These are phyloP conservation scores for Perca schrenkii DNA, from an alignment of 2,113 vertebrate species.

Conservation along the genomic window DNA sequence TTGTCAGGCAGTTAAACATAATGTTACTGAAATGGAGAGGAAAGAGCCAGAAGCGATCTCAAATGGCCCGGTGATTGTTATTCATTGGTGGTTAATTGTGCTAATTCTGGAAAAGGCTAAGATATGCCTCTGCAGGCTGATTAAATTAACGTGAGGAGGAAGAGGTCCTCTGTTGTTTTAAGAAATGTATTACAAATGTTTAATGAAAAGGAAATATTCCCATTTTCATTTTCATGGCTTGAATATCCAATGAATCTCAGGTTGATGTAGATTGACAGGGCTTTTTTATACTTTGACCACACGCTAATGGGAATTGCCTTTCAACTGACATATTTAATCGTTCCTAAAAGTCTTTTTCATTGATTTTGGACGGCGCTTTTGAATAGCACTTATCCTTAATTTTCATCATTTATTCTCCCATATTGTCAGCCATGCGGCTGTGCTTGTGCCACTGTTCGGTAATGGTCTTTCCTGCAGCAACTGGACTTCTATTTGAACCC, in stretches of 20 bases:
- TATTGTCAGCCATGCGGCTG: neutral
- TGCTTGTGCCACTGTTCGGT: neutral
- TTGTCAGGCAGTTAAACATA: constrained; percentile 58
- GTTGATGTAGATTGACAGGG: constrained; percentile 47
- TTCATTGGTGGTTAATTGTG: constrained; percentile 66
- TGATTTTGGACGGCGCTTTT: constrained; percentile 48
- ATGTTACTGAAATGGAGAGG: constrained; percentile 57
- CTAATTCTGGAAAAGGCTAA: constrained; percentile 60
- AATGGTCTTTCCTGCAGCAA: constrained; percentile 31
- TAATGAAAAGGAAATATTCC: constrained; percentile 69
- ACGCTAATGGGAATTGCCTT: constrained; percentile 52
- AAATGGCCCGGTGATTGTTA: constrained; percentile 59
- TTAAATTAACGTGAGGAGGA: constrained; percentile 57
- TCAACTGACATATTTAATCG: constrained; percentile 47
- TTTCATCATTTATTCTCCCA: constrained; percentile 25
- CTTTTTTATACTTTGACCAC: constrained; percentile 12
- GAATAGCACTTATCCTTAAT: constrained; percentile 55
- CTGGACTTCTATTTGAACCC: constrained; percentile 18
- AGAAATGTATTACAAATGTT: constrained; percentile 72
- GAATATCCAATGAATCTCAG: constrained; percentile 48
- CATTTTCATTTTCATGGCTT: constrained; percentile 61
- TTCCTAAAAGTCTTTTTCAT: constrained; percentile 40
- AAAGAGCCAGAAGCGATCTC: constrained; percentile 59
- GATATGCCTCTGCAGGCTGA: constrained; percentile 52
- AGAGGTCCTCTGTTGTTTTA: constrained; percentile 63